Percentiles rank a stretch among this genome's conserved stretches.
phyloP scores from a whole-genome alignment of 1,140 invertebrate genomes.

The Drosophila pectinifera region DNA sequence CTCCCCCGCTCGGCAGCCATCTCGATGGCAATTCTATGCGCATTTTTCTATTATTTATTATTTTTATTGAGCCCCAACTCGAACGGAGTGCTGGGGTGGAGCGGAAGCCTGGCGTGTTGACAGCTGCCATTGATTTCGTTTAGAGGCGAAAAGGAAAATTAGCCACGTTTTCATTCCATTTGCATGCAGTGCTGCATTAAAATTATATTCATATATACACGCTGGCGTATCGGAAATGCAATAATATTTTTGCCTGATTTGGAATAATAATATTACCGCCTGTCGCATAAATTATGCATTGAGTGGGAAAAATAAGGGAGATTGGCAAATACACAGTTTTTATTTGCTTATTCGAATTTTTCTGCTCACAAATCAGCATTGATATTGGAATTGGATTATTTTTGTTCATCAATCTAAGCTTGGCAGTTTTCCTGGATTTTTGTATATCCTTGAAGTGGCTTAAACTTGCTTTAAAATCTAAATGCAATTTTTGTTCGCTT shows the following conservation, averaged over 20 bases:
- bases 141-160: conserved; percentile 57
- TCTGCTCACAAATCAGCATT: not conserved
- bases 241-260: conserved; percentile 50
- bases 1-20: not conserved
- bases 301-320: conserved; percentile 8
- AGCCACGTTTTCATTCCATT: conserved; percentile 67
- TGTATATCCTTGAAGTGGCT: conserved; percentile 2
- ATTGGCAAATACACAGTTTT: conserved; percentile 22
- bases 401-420: not conserved
- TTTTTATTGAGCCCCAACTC: conserved; percentile 53
- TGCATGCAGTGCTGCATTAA: conserved; percentile 69
- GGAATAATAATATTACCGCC: conserved; percentile 51
- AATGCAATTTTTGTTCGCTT: conserved; percentile 39
- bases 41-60: conserved; percentile 82
- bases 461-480: conserved; percentile 39
- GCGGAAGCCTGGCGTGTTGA: conserved; percentile 44
- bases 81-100: not conserved
- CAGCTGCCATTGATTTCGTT: conserved; percentile 72
- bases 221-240: conserved; percentile 25
- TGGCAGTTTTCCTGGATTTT: not conserved
- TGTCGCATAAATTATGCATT: conserved; percentile 45
- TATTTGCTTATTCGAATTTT: conserved; percentile 9
- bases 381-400: not conserved
- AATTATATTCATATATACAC: conserved; percentile 53
- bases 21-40: conserved; percentile 64